These are phyloP conservation scores for Tetranychus truncatus DNA, from an alignment of 2,888 invertebrate species.

Conservation along the genomic window DNA sequence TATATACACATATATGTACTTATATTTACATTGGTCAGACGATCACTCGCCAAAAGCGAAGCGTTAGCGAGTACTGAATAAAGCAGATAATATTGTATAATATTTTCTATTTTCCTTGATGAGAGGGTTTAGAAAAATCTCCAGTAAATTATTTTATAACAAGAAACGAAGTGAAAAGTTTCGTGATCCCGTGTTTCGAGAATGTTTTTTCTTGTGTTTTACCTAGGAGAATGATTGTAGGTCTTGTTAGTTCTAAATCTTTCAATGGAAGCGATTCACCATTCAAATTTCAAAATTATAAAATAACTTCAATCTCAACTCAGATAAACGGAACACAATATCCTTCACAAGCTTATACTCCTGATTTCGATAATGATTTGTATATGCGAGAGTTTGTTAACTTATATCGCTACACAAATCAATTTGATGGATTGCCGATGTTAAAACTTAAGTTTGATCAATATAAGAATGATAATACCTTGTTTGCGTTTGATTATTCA, in stretches of 20 bases:
- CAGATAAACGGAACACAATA: background rate
- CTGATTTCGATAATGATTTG: background rate
- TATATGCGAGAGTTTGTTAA: background rate
- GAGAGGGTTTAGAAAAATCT: background rate
- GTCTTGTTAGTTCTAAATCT: background rate
- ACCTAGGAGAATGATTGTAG: conserved; percentile 4
- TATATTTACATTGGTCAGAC: no score
- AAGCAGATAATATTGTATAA: no score
- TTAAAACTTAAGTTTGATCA: background rate
- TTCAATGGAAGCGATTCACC: no score
- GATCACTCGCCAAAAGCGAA: no score
- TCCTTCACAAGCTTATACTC: background rate
- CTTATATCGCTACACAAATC: background rate
- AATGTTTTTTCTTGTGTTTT: background rate
- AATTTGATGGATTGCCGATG: background rate
- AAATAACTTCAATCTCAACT: no score
- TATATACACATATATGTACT: no score
- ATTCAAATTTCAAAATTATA: no score
- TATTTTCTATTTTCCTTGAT: no score
- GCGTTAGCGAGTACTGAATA: no score
- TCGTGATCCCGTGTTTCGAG: background rate
- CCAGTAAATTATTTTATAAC: background rate
- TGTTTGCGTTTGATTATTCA: background rate
- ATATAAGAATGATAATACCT: background rate
- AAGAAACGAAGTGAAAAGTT: background rate